Conservation (phyloP, 2,797 vertebrate genomes). For the Rhadinocentrus ornatus region DNA sequence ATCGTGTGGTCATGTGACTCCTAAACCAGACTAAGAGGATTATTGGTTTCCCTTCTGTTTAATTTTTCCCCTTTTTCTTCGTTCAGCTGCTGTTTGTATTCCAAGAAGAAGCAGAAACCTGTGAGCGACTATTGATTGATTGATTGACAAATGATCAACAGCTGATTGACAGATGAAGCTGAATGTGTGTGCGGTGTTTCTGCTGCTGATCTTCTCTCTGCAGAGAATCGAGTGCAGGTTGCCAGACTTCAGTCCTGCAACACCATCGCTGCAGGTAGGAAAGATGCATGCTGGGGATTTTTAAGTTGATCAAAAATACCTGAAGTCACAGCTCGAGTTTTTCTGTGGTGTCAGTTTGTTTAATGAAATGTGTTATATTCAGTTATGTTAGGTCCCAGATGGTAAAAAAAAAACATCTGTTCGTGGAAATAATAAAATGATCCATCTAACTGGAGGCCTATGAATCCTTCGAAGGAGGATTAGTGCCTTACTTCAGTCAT, state of each 20-base stretch:
- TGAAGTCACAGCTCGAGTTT: background rate
- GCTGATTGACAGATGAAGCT: conserved; percentile 42
- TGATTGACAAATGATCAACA: conserved; percentile 6
- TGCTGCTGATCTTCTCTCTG: conserved; percentile 45
- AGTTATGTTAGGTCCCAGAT: background rate
- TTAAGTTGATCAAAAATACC: background rate
- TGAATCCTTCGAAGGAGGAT: too few species aligned
- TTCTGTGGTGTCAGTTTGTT: background rate
- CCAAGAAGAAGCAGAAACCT: conserved; percentile 5
- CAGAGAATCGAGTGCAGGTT: conserved; percentile 29
- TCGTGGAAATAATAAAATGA: background rate
- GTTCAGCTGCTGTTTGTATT: conserved; percentile 7
- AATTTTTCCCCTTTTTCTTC: background rate
- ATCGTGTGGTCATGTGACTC: conserved; percentile 48
- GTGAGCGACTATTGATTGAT: background rate
- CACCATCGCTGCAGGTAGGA: conserved; percentile 40
- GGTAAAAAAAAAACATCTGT: background rate
- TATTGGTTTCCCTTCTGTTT: conserved; percentile 22
- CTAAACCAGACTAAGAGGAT: conserved; percentile 57
- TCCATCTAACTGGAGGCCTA: too few species aligned
- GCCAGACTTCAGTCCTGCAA: conserved; percentile 35
- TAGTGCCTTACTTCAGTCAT: too few species aligned
- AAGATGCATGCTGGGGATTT: conserved; percentile 27
- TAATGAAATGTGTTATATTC: background rate
- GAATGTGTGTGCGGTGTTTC: conserved; percentile 2